A percentile compares a stretch with the other conserved stretches of the same genome.
Evolutionary conservation across 2,888 invertebrate genomes (phyloP).

Genomic region (Lacanobia oleracea): DNA sequence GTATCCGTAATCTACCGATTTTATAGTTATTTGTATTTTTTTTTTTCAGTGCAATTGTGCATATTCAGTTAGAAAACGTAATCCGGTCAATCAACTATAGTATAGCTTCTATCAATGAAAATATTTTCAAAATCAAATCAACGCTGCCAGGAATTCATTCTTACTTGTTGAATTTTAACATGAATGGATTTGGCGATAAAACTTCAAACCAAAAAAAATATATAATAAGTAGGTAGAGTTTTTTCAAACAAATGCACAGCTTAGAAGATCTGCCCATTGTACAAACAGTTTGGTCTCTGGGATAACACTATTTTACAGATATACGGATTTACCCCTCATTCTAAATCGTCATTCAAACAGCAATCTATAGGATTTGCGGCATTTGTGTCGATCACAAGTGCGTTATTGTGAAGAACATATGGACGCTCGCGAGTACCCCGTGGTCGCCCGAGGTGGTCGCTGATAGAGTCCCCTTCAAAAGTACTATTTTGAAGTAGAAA

Average conservation of each 20-base stretch:
- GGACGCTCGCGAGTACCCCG: conserved; percentile 77
- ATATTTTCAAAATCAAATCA: background rate
- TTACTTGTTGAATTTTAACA: background rate
- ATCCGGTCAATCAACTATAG: background rate
- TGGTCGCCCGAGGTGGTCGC: conserved; percentile 77
- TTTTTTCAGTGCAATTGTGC: too few relatives aligned
- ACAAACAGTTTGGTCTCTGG: background rate
- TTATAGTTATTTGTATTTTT: too few relatives aligned
- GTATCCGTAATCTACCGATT: too few relatives aligned
- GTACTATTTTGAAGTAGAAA: conserved; percentile 37
- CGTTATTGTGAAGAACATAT: conserved; percentile 86
- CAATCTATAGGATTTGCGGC: conserved; percentile 83
- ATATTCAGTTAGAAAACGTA: too few relatives aligned
- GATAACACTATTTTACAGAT: background rate
- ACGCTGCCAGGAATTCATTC: background rate
- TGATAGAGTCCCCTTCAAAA: conserved; percentile 33
- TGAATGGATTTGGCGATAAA: background rate
- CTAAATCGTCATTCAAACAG: conserved; percentile 72
- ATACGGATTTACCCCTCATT: conserved; percentile 1
- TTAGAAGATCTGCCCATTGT: background rate
- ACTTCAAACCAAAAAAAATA: background rate
- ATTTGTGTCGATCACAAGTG: conserved; percentile 85
- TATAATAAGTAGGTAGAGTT: too few relatives aligned
- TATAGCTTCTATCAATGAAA: background rate
- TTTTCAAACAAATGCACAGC: too few relatives aligned